phyloP scores from a whole-genome alignment of 2,113 vertebrate genomes.

The Hippocampus mohnikei region DNA sequence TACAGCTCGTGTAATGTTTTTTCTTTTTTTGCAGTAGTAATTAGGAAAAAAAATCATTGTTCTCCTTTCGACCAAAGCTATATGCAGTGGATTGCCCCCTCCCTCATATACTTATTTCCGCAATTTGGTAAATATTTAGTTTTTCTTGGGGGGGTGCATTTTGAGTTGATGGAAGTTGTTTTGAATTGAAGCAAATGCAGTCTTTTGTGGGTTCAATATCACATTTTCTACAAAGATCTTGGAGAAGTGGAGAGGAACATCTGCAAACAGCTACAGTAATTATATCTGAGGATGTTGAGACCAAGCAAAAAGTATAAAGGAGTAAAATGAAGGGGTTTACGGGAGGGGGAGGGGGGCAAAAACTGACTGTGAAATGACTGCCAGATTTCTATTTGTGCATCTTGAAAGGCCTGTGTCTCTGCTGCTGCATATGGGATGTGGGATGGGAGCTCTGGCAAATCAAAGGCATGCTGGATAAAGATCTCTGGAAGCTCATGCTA shows the following conservation, averaged over 20 bases:
- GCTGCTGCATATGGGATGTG: conserved; percentile 73
- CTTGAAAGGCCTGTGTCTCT: conserved; percentile 68
- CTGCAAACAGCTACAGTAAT: conserved; percentile 64
- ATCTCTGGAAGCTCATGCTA: conserved; percentile 73
- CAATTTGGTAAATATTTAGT: conserved; percentile 28
- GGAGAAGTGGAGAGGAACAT: conserved; percentile 51
- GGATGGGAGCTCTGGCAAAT: conserved; percentile 74
- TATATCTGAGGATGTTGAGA: conserved; percentile 68
- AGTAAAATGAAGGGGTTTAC: conserved; percentile 52
- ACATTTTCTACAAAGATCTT: conserved; percentile 46
- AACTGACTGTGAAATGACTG: conserved; percentile 71
- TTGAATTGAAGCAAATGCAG: conserved; percentile 14
- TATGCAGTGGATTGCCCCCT: conserved; percentile 32
- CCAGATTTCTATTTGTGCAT: conserved; percentile 73
- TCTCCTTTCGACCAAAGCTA: conserved; percentile 41
- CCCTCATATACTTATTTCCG: conserved; percentile 15
- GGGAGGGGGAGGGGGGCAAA: conserved; percentile 28
- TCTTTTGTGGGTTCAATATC: conserved; percentile 28
- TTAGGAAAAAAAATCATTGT: conserved; percentile 41
- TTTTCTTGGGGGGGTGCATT: conserved; percentile 12
- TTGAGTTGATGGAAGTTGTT: conserved; percentile 21
- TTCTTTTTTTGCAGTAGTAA: conserved; percentile 42
- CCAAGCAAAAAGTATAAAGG: conserved; percentile 34
- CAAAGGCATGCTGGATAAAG: conserved; percentile 71
- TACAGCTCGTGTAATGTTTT: conserved; percentile 33